Conservation (phyloP, 2,888 invertebrate genomes). For the Muschampia plurimacula region DNA sequence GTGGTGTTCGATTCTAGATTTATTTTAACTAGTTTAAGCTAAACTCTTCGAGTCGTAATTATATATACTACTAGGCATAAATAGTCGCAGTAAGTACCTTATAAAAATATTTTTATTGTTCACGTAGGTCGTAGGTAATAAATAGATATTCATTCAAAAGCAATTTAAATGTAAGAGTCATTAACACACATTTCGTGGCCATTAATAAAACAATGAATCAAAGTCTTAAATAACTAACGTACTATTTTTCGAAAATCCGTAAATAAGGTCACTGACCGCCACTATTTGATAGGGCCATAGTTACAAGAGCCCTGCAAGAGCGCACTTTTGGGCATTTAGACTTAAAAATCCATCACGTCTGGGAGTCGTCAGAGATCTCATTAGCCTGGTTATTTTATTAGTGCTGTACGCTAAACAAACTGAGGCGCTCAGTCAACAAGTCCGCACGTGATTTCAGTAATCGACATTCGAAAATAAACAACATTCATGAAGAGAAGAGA, state of each 20-base stretch:
- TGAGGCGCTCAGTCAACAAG: slow-evolving; percentile 72
- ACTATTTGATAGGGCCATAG: slow-evolving; percentile 41
- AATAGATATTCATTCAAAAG: too few relatives aligned
- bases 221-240: slow-evolving; percentile 7
- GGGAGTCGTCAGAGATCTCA: slow-evolving; percentile 48
- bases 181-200: slow-evolving; percentile 12
- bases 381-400: slow-evolving; percentile 56
- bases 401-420: slow-evolving; percentile 69
- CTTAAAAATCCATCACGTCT: slow-evolving; percentile 3
- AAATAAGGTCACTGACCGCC: slow-evolving; percentile 47
- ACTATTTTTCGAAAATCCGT: slow-evolving; percentile 35
- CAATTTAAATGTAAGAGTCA: background rate
- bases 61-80: too few relatives aligned
- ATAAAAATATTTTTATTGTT: too few relatives aligned
- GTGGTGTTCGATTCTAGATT: too few relatives aligned
- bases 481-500: slow-evolving; percentile 57
- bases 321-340: background rate
- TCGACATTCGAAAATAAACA: slow-evolving; percentile 81
- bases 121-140: too few relatives aligned
- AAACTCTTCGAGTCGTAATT: background rate
- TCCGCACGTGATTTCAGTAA: slow-evolving; percentile 67
- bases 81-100: too few relatives aligned
- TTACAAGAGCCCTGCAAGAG: slow-evolving; percentile 42
- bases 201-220: slow-evolving; percentile 16
- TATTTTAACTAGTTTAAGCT: too few relatives aligned